Conservation (phyloP, 2,797 vertebrate genomes). For the Girardinus metallicus region DNA sequence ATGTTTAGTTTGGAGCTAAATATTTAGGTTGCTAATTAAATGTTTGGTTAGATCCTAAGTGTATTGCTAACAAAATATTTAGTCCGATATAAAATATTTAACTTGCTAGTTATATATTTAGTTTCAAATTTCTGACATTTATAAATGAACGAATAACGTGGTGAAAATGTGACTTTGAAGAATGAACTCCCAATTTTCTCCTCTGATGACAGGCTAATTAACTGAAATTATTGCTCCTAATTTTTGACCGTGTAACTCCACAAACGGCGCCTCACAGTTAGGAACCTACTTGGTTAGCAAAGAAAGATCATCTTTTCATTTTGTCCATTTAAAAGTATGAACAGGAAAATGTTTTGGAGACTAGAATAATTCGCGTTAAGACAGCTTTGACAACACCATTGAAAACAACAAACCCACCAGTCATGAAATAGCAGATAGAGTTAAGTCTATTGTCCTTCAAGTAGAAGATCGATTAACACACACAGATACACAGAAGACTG, state of each 20-base stretch:
- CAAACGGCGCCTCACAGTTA: neutral
- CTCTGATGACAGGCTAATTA: neutral
- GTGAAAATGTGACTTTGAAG: neutral
- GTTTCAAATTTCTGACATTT: neutral
- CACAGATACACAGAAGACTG: neutral
- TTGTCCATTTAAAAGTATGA: neutral
- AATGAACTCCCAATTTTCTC: neutral
- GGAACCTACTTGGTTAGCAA: neutral
- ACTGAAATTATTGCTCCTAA: neutral
- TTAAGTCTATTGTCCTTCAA: neutral
- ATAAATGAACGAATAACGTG: neutral
- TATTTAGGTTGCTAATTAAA: neutral
- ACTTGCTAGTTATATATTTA: neutral
- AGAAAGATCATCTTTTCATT: neutral
- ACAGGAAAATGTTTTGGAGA: neutral
- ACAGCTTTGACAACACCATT: neutral
- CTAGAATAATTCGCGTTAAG: neutral
- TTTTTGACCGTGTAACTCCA: neutral
- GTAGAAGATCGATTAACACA: slow-evolving; percentile 4
- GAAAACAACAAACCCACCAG: neutral
- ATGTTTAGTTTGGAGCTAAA: neutral
- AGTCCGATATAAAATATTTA: too few species aligned
- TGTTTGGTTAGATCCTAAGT: too few species aligned
- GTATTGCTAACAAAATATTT: too few species aligned
- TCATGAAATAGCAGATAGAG: neutral